phyloP scores from a whole-genome alignment of 2,888 invertebrate genomes.

The Drosophila affinis region DNA sequence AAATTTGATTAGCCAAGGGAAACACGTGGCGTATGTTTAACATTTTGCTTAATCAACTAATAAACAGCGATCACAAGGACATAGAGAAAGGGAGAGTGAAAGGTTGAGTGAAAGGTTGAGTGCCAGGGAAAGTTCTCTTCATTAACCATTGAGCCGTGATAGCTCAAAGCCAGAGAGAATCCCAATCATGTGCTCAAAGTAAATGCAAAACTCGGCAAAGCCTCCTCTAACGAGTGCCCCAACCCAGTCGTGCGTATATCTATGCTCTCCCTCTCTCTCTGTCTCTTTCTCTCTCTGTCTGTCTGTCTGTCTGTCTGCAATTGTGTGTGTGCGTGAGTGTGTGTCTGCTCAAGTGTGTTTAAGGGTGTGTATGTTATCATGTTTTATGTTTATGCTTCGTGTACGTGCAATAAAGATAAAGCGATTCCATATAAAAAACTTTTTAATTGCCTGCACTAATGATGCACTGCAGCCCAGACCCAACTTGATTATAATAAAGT shows the following conservation, averaged over 20 bases:
- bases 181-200: conserved; percentile 64
- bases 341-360: conserved; percentile 4
- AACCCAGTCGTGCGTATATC: conserved; percentile 25
- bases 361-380: conserved; percentile 55
- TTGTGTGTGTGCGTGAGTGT: background rate
- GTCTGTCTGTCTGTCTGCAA: background rate
- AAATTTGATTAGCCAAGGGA: conserved; percentile 49
- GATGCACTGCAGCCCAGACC: conserved; percentile 79
- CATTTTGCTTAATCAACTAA: conserved; percentile 55
- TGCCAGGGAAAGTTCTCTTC: conserved; percentile 20
- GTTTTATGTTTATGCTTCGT: conserved; percentile 72
- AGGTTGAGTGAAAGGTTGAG: conserved; percentile 1
- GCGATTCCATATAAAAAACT: conserved; percentile 74
- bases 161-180: conserved; percentile 11
- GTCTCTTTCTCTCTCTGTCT: background rate
- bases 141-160: conserved; percentile 36
- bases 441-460: conserved; percentile 80
- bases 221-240: conserved; percentile 44
- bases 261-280: background rate
- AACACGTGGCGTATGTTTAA: conserved; percentile 20
- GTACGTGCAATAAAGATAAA: conserved; percentile 77
- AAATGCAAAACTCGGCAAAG: conserved; percentile 53
- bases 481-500: conserved; percentile 73
- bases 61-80: conserved; percentile 23
- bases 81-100: background rate